These are phyloP conservation scores for Micropoecilia bifurca DNA, from an alignment of 2,797 vertebrate genomes.

Conservation along the genomic window DNA sequence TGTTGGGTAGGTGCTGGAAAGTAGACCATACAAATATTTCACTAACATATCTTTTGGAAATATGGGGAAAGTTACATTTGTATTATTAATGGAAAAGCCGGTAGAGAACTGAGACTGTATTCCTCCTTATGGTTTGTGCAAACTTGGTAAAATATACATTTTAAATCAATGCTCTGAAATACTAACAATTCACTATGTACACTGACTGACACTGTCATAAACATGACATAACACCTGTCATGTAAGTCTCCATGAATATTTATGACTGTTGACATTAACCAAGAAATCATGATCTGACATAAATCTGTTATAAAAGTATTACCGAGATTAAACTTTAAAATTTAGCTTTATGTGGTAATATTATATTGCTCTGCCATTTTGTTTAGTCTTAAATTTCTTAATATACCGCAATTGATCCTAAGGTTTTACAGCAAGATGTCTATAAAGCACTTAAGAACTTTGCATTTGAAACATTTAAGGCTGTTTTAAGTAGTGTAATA, in stretches of 20 bases:
- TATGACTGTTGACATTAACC: no score
- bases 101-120: conserved; percentile 17
- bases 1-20: conserved; percentile 35
- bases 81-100: conserved; percentile 32
- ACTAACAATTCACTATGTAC: neutral
- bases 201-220: no score
- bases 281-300: no score
- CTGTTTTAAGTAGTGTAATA: no score
- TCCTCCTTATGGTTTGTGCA: neutral
- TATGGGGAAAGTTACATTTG: neutral
- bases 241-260: no score
- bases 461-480: no score
- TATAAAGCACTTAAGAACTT: no score
- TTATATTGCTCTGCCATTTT: no score
- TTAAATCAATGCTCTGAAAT: conserved; percentile 18
- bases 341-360: no score
- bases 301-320: no score
- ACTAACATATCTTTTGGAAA: neutral
- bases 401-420: neutral
- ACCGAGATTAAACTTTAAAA: no score
- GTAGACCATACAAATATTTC: conserved; percentile 29
- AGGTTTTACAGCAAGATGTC: neutral
- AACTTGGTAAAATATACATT: conserved; percentile 12
- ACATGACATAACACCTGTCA: no score
- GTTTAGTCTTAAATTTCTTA: neutral